Evolutionary conservation across 37 sponge, comb jelly and placozoan genomes (phyloP), one percentile per base, ranked within the genome.

Genomic region (Chondrilla cf. caribensis): DNA sequence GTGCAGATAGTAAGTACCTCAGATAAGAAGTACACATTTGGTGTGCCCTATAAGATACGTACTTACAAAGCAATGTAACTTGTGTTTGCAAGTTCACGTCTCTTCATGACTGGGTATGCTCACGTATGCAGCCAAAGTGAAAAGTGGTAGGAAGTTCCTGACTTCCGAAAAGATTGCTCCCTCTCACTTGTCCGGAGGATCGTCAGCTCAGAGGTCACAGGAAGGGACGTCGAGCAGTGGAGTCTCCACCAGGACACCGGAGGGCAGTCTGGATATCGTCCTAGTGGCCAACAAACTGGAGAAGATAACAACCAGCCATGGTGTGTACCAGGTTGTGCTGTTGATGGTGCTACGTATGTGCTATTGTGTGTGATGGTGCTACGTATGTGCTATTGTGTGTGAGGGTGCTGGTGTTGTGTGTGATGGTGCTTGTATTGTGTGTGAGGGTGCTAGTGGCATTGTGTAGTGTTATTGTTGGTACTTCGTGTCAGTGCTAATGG

Each of bases 111-210:
- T n/a, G n/a, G n/a, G n/a, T n/a, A n/a, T n/a, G n/a, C n/a, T n/a
- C n/a, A n/a, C n/a, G n/a, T 73, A 17, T 37, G 5, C 40, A 73
- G 76, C 76, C 24, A 73, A 73, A 38, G 76, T 73, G 76, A 39
- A 43, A 42, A 37, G 41, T 37, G 36, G 36, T 37, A 73, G 36
- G 43, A 73, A 4, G 76, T 73, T 73, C 44, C 76, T 73, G 3
- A 15, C 41, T 73, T 4, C 2, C 2, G 40, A 73, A 43, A 73
- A 40, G 15, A 39, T 3, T 1, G 29, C 29, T 2, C 1, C 68
- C 68, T 3, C 2, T 33, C 68, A 67, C 32, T 67, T 33, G 32
- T 6, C 68, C 1, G 68, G 35, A 17, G 33, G 31, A 47, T 47
- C 51, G 11, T 47, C 51, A 11, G 51, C 51, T 14, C 51, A 6